phyloP scores from a whole-genome alignment of 2,888 invertebrate genomes.

The Megamerina dolium region DNA sequence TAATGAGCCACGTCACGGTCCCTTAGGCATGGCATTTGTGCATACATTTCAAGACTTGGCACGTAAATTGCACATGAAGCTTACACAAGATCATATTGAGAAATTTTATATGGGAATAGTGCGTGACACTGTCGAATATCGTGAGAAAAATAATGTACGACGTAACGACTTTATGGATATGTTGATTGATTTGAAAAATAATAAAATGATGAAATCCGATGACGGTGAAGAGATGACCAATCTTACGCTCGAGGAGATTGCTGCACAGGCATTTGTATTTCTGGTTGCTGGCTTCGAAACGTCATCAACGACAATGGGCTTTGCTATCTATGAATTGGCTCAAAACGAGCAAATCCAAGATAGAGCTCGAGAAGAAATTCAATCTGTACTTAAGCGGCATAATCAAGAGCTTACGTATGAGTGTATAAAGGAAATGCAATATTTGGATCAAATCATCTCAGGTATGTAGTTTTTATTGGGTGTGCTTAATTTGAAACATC shows the following conservation, averaged over 20 bases:
- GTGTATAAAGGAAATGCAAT: conserved; percentile 35
- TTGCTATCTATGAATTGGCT: conserved; percentile 51
- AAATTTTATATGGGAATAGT: conserved; percentile 41
- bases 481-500: not conserved
- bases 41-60: conserved; percentile 20
- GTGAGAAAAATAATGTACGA: conserved; percentile 36
- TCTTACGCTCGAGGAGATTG: conserved; percentile 47
- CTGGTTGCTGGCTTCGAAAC: conserved; percentile 55
- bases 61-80: conserved; percentile 17
- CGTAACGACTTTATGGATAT: conserved; percentile 51
- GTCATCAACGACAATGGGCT: conserved; percentile 50
- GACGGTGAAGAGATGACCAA: conserved; percentile 22
- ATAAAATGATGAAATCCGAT: conserved; percentile 24
- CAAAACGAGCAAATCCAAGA: conserved; percentile 49
- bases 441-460: conserved; percentile 35
- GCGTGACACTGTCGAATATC: conserved; percentile 38
- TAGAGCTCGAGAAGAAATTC: conserved; percentile 47
- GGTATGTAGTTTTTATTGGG: conserved; percentile 25
- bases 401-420: conserved; percentile 35
- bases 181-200: conserved; percentile 44
- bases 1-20: conserved; percentile 20
- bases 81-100: conserved; percentile 19
- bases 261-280: conserved; percentile 54
- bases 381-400: conserved; percentile 23
- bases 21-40: conserved; percentile 14